These are phyloP conservation scores for Thymelicus lineola DNA, from an alignment of 2,888 invertebrate species.

Conservation along the genomic window DNA sequence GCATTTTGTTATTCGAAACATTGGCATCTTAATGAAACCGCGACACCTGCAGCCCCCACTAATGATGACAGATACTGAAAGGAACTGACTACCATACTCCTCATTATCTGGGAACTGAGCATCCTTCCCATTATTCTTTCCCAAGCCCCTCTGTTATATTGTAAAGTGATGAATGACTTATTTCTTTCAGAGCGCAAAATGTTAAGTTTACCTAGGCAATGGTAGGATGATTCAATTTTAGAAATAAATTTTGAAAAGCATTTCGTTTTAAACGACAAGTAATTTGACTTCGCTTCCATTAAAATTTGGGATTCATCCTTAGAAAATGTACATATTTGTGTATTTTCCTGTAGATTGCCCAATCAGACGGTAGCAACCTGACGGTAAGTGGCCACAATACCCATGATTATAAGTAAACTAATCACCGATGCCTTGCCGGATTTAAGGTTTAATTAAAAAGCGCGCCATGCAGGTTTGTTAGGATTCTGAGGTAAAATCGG, in stretches of 20 bases:
- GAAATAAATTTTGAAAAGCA: background rate
- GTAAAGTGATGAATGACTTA: conserved; percentile 28
- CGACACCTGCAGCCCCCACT: conserved; percentile 70
- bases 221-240: conserved; percentile 4
- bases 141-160: conserved; percentile 34
- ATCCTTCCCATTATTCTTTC: conserved; percentile 66
- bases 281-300: background rate
- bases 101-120: conserved; percentile 76
- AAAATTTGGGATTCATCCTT: no score
- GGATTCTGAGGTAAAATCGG: no score
- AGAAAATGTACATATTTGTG: no score
- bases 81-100: conserved; percentile 66
- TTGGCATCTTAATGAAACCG: conserved; percentile 78
- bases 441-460: no score
- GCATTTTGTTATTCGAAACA: conserved; percentile 67
- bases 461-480: no score
- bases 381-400: no score
- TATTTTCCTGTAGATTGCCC: no score
- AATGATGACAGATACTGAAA: conserved; percentile 81
- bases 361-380: no score
- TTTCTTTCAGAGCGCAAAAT: conserved; percentile 12
- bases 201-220: conserved; percentile 15
- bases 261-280: background rate
- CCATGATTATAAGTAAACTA: no score
- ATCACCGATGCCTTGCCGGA: no score